Evolutionary conservation across 1,140 invertebrate species (phyloP), one percentile per base, ranked within the genome.

Genomic region (Drosophila repleta): DNA sequence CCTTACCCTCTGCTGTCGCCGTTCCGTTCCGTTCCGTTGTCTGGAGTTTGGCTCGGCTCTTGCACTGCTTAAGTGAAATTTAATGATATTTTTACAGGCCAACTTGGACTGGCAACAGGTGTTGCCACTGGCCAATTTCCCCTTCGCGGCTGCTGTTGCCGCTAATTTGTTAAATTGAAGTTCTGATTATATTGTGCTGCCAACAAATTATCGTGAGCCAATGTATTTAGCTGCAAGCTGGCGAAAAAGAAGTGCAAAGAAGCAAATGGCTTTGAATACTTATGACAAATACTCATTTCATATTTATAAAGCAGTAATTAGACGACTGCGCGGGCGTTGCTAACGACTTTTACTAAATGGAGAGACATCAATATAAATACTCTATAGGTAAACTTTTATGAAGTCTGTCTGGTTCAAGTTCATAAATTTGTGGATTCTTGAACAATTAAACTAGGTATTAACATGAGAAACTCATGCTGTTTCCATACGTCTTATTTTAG

Each of bases 61-160:
- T 61, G 69, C 49, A 64, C 51, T 60, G 76, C 78, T 85, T 82
- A 85, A 85, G 78, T 82, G 78, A 87, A 87, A 78, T 85, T 85
- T 82, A 85, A 85, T 85, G 82, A 75, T 82, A 82, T 82, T 76
- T 68, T 77, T 61, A 63, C 70, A 52, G 56, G 76, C 53, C 58
- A 67, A 70, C 20, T 60, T 55, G 43, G 52, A 15, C 1, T 48
- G 56, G 63, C 82, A 88, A 87, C 82, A 85, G 74, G 83, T 88
- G 82, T 41, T 73, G 78, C 24, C 52, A 26, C 45, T 62, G 49
- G 74, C 57, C 57, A 55, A 46, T 57, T 68, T 52, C 53, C 26
- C 41, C 41, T 57, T 17, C 39, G 29, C 46, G 29, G n/a, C 49
- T 69, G 48, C 60, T 60, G 39, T 35, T 64, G 46, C 70, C 62